Evolutionary conservation across 2,888 invertebrate species (phyloP).

Genomic region (Leucophora obtusa): DNA sequence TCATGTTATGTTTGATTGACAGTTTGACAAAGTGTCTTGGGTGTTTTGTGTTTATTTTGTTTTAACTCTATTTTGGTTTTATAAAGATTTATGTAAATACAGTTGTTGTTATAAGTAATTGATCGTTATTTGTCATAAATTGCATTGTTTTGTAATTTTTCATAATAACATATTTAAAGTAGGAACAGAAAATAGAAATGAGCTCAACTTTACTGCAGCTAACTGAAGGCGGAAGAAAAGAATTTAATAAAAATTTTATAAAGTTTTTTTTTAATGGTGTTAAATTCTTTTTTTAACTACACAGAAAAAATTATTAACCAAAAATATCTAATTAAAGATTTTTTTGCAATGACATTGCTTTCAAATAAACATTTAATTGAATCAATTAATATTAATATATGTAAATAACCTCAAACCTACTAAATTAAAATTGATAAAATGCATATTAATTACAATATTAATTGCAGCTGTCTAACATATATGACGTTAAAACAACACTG

Average conservation of each 20-base stretch:
- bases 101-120: slow-evolving; percentile 40
- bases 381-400: too few species aligned
- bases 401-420: too few species aligned
- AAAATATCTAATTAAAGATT: too few species aligned
- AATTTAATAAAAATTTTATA: neutral
- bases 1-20: slow-evolving; percentile 41
- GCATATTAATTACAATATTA: too few species aligned
- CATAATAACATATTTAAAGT: neutral
- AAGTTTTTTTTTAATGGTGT: too few species aligned
- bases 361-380: too few species aligned
- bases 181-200: slow-evolving; percentile 21
- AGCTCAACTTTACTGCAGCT: slow-evolving; percentile 14
- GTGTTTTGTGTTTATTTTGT: slow-evolving; percentile 30
- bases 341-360: too few species aligned
- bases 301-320: too few species aligned
- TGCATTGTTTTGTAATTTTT: slow-evolving; percentile 10
- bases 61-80: slow-evolving; percentile 15
- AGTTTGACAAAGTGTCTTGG: slow-evolving; percentile 39
- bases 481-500: too few species aligned
- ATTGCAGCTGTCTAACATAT: too few species aligned
- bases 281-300: too few species aligned
- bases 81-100: slow-evolving; percentile 45
- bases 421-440: too few species aligned
- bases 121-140: slow-evolving; percentile 43
- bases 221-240: slow-evolving; percentile 17